Evolutionary conservation across 2,797 vertebrate genomes (phyloP).

Genomic region (Sebastes nivosus): DNA sequence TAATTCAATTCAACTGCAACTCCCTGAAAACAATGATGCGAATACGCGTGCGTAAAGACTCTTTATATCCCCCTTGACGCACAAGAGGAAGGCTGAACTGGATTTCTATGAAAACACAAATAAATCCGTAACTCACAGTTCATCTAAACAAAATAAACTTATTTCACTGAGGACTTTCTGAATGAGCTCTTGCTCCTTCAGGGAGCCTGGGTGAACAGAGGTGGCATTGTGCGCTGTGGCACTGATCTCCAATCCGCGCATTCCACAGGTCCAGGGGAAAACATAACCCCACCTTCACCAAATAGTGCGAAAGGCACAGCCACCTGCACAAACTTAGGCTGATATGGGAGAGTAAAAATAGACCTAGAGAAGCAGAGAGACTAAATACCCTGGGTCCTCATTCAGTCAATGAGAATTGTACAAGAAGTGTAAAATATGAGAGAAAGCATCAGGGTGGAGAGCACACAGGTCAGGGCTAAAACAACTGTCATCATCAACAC

Average conservation of each 20-base stretch:
- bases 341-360: not conserved
- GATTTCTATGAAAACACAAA: not conserved
- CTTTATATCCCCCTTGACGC: not conserved
- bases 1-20: not conserved
- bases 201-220: constrained; percentile 80
- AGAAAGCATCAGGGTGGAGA: not conserved
- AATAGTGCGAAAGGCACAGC: constrained; percentile 32
- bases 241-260: constrained; percentile 70
- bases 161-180: constrained; percentile 11
- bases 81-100: not conserved
- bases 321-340: constrained; percentile 45
- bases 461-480: not conserved
- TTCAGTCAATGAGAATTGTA: not conserved
- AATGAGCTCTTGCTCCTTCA: constrained; percentile 14
- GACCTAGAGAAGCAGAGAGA: not conserved
- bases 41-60: not conserved
- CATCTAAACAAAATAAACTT: constrained; percentile 10
- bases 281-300: constrained; percentile 61
- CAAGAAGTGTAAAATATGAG: not conserved
- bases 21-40: not conserved
- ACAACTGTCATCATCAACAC: not conserved
- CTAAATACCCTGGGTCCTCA: not conserved
- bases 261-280: constrained; percentile 79
- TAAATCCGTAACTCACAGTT: not conserved
- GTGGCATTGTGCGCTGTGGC: constrained; percentile 81